Evolutionary conservation across 1,140 invertebrate genomes (phyloP).

Genomic region (Leptinotarsa undecemlineata): DNA sequence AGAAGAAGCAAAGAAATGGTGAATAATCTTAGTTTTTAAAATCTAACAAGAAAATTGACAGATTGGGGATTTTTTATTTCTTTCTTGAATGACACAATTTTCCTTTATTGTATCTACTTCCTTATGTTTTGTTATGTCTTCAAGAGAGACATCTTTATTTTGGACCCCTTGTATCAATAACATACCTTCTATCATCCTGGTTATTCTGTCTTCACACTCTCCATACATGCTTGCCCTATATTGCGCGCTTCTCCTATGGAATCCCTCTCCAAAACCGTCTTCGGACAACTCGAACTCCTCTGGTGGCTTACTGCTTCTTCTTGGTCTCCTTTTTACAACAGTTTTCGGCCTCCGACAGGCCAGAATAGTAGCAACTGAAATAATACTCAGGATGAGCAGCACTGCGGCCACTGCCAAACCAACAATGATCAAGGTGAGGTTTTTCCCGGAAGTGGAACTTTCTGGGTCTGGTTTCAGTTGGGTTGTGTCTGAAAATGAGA

Average conservation of each 20-base stretch:
- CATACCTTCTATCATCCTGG: conserved; percentile 45
- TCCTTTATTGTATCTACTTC: too few species aligned
- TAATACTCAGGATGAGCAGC: conserved; percentile 49
- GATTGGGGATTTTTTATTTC: too few species aligned
- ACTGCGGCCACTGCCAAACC: conserved; percentile 44
- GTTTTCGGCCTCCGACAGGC: conserved; percentile 44
- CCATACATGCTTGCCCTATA: conserved; percentile 53
- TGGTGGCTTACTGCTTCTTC: conserved; percentile 45
- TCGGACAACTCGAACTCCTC: conserved; percentile 52
- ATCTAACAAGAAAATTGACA: too few species aligned
- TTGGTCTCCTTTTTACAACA: conserved; percentile 26
- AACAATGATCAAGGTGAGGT: conserved; percentile 50
- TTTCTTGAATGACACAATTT: too few species aligned
- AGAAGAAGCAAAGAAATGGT: too few species aligned
- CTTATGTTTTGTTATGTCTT: too few species aligned
- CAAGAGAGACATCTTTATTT: background rate
- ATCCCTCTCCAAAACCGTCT: conserved; percentile 52
- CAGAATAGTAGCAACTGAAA: conserved; percentile 43
- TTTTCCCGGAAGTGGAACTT: conserved; percentile 17
- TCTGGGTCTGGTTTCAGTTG: conserved; percentile 21
- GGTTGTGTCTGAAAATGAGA: conserved; percentile 18
- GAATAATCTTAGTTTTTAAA: too few species aligned
- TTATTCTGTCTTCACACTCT: conserved; percentile 49
- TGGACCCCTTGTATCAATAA: background rate
- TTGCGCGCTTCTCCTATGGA: conserved; percentile 51